These are phyloP conservation scores for Turritopsis dohrnii DNA, from an alignment of 30 jellyfish, hydroid and myxozoan genomes.

Conservation along the genomic window DNA sequence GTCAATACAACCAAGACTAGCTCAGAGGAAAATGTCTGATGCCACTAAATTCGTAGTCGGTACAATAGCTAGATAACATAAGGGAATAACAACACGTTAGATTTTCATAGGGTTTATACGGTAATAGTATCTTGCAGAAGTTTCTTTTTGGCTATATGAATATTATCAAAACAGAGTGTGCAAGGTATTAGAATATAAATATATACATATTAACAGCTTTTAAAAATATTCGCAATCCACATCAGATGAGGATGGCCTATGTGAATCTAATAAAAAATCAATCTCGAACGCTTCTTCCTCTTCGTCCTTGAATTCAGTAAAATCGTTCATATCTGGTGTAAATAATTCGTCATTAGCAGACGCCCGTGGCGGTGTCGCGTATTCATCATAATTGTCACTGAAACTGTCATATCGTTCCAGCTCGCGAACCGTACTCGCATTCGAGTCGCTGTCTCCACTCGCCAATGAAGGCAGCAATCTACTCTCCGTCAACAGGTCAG, in stretches of 20 bases:
- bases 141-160: background rate
- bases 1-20: too few species aligned
- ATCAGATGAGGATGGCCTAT: background rate
- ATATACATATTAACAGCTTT: conserved; percentile 12
- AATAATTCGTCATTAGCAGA: conserved; percentile 32
- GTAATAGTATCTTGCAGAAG: conserved; percentile 9
- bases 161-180: conserved; percentile 5
- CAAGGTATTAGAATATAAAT: background rate
- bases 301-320: conserved; percentile 18
- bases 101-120: background rate
- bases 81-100: background rate
- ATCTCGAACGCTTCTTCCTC: conserved; percentile 24
- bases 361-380: conserved; percentile 50
- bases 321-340: conserved; percentile 18
- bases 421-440: conserved; percentile 1
- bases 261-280: conserved; percentile 19
- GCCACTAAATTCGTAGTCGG: too few species aligned
- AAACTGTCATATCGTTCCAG: background rate
- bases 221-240: conserved; percentile 1
- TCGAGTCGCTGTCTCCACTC: conserved; percentile 2
- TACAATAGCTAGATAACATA: background rate
- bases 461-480: conserved; percentile 33
- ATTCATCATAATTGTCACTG: conserved; percentile 7
- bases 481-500: background rate
- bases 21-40: too few species aligned